A percentile compares a stretch with the other conserved stretches of the same genome.
phyloP scores from a whole-genome alignment of 2,888 invertebrate species.

The Mimas tiliae region DNA sequence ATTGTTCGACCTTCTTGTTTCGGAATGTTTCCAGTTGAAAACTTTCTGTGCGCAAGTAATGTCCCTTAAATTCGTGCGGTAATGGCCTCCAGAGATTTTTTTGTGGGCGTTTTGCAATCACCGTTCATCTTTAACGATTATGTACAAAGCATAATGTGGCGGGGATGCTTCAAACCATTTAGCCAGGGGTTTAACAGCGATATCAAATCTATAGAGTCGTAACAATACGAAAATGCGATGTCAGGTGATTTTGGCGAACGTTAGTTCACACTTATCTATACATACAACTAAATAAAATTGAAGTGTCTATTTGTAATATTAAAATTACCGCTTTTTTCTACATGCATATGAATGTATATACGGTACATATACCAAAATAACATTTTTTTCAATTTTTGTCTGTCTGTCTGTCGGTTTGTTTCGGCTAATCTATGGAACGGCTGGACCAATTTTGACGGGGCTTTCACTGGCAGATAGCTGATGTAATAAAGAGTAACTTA shows the following conservation, averaged over 20 bases:
- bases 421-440: no score
- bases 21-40: slow-evolving; percentile 1
- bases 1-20: background rate
- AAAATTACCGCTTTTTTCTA: no score
- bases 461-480: no score
- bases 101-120: background rate
- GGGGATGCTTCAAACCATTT: background rate
- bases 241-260: background rate
- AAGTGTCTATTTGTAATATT: no score
- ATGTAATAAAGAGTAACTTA: no score
- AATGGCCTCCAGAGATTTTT: slow-evolving; percentile 11
- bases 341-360: no score
- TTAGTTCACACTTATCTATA: background rate
- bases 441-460: no score
- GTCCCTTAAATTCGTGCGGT: slow-evolving; percentile 10
- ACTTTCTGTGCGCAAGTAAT: background rate
- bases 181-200: background rate
- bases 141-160: slow-evolving; percentile 15
- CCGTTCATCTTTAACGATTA: slow-evolving; percentile 7
- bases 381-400: no score
- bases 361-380: no score
- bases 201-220: slow-evolving; percentile 11
- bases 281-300: no score
- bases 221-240: background rate
- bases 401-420: no score